These are phyloP conservation scores for Luidia sarsii DNA, from an alignment of 53 echinoderm and acorn worm genomes.

Conservation along the genomic window DNA sequence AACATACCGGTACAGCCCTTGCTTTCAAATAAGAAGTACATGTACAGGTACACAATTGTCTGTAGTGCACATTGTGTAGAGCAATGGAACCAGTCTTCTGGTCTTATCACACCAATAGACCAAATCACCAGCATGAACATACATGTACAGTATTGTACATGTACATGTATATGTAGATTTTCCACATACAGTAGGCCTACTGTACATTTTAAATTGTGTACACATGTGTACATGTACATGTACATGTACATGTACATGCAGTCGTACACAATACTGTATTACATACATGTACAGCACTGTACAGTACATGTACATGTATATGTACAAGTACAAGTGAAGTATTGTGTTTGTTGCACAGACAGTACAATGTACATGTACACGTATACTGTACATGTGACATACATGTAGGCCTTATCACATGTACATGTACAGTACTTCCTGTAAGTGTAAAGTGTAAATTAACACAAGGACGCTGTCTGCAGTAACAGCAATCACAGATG, in stretches of 20 bases:
- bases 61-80: too few species aligned
- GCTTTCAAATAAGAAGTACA: too few species aligned
- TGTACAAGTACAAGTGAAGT: background rate
- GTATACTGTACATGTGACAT: background rate
- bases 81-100: too few species aligned
- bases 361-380: background rate
- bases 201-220: background rate
- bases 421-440: too few species aligned
- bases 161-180: too few species aligned
- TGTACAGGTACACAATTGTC: too few species aligned
- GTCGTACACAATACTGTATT: background rate
- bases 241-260: background rate
- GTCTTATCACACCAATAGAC: too few species aligned
- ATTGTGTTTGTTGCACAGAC: background rate
- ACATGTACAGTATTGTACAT: too few species aligned
- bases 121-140: too few species aligned
- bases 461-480: background rate
- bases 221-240: background rate
- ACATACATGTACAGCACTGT: slow-evolving; percentile 4
- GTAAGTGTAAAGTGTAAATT: background rate
- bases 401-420: too few species aligned
- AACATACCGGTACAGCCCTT: too few species aligned
- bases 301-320: slow-evolving; percentile 7
- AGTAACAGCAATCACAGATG: background rate
- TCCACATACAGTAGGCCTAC: too few species aligned